Evolutionary conservation across 2,113 vertebrate genomes (phyloP).

Genomic region (Mobula hypostoma): DNA sequence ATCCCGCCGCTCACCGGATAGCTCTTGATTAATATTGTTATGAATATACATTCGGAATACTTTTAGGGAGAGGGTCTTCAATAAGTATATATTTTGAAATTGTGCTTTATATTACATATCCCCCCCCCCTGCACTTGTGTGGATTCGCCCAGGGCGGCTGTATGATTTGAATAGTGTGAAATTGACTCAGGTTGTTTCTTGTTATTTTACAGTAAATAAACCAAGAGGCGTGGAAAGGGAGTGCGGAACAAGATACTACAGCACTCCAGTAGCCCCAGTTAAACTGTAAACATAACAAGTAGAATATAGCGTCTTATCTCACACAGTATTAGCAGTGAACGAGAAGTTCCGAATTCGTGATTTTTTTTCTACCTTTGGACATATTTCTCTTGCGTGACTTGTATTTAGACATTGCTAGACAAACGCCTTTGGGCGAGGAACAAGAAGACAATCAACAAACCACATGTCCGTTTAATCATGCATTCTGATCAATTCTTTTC

Average conservation of each 20-base stretch:
- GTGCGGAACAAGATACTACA: background rate
- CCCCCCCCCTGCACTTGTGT: background rate
- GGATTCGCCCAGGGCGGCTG: background rate
- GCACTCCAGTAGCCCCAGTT: too few relatives aligned
- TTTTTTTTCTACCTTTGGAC: background rate
- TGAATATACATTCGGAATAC: background rate
- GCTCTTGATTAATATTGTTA: background rate
- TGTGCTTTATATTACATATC: background rate
- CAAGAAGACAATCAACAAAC: background rate
- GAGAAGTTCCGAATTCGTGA: background rate
- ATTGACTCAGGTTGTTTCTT: background rate
- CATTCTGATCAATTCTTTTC: background rate
- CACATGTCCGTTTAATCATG: background rate
- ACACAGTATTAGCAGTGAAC: background rate
- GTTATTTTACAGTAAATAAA: constrained; percentile 23
- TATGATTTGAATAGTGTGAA: constrained; percentile 12
- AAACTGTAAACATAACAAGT: background rate
- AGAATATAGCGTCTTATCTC: background rate
- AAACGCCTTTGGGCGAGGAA: background rate
- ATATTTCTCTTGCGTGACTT: background rate
- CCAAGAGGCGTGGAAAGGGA: constrained; percentile 5
- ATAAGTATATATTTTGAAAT: background rate
- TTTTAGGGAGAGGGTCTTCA: background rate
- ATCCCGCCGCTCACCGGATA: background rate
- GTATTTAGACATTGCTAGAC: background rate